Evolutionary conservation across 2,888 invertebrate genomes (phyloP).

Genomic region (Linyphia triangularis): DNA sequence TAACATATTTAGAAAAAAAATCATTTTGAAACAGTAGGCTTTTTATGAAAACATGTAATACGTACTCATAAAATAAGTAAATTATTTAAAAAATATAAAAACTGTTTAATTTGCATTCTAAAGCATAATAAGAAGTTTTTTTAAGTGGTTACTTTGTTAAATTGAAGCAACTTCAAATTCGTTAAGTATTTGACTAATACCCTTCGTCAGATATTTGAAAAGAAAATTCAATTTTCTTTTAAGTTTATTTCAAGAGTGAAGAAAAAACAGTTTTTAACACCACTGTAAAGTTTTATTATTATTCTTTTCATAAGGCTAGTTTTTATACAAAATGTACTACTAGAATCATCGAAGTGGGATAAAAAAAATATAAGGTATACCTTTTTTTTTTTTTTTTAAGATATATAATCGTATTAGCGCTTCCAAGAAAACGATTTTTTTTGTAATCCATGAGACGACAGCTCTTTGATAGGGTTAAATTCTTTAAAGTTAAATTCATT

Average conservation of each 20-base stretch:
- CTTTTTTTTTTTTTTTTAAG: slow-evolving; percentile 48
- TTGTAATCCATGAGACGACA: slow-evolving; percentile 23
- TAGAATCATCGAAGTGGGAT: slow-evolving; percentile 9
- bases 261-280: background rate
- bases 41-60: background rate
- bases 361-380: slow-evolving; percentile 27
- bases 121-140: background rate
- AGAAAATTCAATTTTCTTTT: slow-evolving; percentile 46
- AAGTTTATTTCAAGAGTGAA: slow-evolving; percentile 4
- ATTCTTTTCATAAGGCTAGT: background rate
- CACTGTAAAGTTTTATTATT: background rate
- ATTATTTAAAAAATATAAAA: background rate
- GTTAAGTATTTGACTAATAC: slow-evolving; percentile 41
- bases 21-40: background rate
- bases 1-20: background rate
- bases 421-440: slow-evolving; percentile 39
- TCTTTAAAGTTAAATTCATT: too few relatives aligned
- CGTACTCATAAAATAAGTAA: background rate
- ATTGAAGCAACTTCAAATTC: slow-evolving; percentile 18
- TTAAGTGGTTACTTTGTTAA: background rate
- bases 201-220: slow-evolving; percentile 21
- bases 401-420: slow-evolving; percentile 59
- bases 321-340: background rate
- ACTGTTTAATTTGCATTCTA: background rate
- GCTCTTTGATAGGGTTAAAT: slow-evolving; percentile 60